Percentiles rank a stretch among this genome's conserved stretches.
Conservation (phyloP, 2,113 vertebrate genomes). For the Calonectris borealis region DNA sequence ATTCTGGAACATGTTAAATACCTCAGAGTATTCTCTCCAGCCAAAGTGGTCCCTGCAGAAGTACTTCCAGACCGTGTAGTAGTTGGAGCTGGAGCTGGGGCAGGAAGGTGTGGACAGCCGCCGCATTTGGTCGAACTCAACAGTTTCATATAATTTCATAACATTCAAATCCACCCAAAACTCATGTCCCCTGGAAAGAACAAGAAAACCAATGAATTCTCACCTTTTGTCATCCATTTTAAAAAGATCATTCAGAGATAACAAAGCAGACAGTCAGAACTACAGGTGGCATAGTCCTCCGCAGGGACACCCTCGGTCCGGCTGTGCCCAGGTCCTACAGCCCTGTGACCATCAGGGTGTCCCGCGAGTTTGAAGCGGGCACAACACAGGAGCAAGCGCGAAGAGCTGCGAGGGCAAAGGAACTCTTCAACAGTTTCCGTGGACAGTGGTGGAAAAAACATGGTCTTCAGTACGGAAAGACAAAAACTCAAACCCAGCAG, state of each 20-base stretch:
- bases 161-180: conserved; percentile 89
- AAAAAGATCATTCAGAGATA: neutral
- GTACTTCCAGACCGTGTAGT: conserved; percentile 95
- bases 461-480: neutral
- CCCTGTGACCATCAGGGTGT: neutral
- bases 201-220: neutral
- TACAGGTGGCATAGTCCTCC: neutral
- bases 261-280: neutral
- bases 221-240: neutral
- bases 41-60: conserved; percentile 99
- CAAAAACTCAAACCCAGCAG: neutral
- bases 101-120: conserved; percentile 87
- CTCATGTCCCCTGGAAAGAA: conserved; percentile 83
- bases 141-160: conserved; percentile 87
- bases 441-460: neutral
- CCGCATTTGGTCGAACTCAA: conserved; percentile 91
- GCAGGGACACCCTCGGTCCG: neutral
- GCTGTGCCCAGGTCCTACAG: neutral
- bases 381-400: neutral
- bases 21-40: conserved; percentile 99
- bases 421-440: neutral
- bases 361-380: neutral
- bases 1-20: conserved; percentile 17
- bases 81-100: conserved; percentile 80
- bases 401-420: neutral